Conservation (phyloP, 2,113 vertebrate genomes). For the Gambusia holbrooki region DNA sequence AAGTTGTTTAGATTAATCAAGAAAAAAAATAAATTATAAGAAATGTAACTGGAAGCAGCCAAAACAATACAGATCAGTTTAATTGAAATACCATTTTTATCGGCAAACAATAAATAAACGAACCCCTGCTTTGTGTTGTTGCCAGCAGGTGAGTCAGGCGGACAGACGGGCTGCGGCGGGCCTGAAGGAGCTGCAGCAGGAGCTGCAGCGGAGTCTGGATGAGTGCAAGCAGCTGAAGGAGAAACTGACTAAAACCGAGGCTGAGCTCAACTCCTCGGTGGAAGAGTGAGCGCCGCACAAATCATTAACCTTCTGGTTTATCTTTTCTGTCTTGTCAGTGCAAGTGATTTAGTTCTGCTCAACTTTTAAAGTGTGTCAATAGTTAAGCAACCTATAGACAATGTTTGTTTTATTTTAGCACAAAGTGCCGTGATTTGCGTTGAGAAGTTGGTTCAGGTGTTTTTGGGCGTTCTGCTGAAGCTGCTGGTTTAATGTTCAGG, state of each 20-base stretch:
- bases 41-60: no score
- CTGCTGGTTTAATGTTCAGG: neutral
- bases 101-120: neutral
- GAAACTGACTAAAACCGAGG: constrained; percentile 85
- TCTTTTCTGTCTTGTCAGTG: neutral
- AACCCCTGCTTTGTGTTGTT: constrained; percentile 6
- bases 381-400: neutral
- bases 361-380: neutral
- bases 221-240: constrained; percentile 82
- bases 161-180: constrained; percentile 76
- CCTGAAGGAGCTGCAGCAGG: constrained; percentile 81
- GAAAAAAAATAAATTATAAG: no score
- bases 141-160: constrained; percentile 82
- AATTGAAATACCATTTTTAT: neutral
- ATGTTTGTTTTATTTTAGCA: neutral
- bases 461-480: no score
- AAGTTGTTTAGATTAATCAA: no score
- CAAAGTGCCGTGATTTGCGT: neutral
- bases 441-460: neutral
- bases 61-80: neutral
- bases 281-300: constrained; percentile 88
- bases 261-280: constrained; percentile 86
- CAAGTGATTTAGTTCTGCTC: neutral
- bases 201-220: constrained; percentile 75
- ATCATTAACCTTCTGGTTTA: neutral